These are phyloP conservation scores for Oplegnathus fasciatus DNA, from an alignment of 2,113 vertebrate genomes.

Conservation along the genomic window DNA sequence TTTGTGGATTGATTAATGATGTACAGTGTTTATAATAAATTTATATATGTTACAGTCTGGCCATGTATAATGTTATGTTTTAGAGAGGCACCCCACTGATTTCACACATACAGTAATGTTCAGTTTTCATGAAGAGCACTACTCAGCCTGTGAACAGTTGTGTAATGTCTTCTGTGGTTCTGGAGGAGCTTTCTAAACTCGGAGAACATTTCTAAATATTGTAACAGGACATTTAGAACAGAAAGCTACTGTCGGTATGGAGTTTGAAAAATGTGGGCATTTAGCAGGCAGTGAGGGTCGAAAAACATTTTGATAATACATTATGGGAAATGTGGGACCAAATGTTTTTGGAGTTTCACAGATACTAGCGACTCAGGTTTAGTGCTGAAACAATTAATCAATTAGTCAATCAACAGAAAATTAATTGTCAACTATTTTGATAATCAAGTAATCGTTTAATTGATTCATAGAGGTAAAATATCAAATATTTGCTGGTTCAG, in stretches of 20 bases:
- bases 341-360: not conserved
- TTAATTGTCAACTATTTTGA: not conserved
- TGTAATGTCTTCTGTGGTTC: not conserved
- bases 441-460: not conserved
- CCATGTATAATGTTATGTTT: not conserved
- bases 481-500: not conserved
- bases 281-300: not conserved
- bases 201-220: not conserved
- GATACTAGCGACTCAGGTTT: not conserved
- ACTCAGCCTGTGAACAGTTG: not conserved
- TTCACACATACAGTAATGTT: not conserved
- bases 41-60: conserved; percentile 21
- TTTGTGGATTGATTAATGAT: conserved; percentile 12
- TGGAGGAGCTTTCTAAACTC: not conserved
- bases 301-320: not conserved
- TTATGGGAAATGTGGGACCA: not conserved
- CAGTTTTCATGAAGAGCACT: not conserved
- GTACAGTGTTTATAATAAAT: conserved; percentile 74
- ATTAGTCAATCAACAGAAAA: not conserved
- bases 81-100: no score
- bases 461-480: not conserved
- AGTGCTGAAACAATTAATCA: not conserved
- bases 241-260: no score
- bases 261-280: no score
- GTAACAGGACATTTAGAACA: no score